Evolutionary conservation across 2,113 vertebrate genomes (phyloP).

Genomic region (Anguilla rostrata): DNA sequence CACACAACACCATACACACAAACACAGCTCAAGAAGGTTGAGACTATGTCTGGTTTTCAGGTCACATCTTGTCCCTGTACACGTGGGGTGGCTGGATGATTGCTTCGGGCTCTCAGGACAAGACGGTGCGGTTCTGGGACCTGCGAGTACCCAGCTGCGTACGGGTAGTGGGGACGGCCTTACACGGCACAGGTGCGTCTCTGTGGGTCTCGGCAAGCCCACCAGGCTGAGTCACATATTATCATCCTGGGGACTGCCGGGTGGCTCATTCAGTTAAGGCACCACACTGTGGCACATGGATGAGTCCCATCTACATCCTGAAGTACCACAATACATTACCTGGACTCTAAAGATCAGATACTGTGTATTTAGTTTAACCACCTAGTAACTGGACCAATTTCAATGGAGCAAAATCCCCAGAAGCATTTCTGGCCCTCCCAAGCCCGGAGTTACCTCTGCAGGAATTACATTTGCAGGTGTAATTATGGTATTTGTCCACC

Average conservation of each 20-base stretch:
- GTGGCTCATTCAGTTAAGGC: too few relatives aligned
- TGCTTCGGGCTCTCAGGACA: slow-evolving; percentile 95
- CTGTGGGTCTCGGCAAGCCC: neutral
- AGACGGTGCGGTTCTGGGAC: slow-evolving; percentile 98
- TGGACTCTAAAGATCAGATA: neutral
- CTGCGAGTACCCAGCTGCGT: slow-evolving; percentile 95
- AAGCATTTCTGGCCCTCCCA: neutral
- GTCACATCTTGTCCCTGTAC: slow-evolving; percentile 97
- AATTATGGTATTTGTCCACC: neutral
- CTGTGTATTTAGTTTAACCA: neutral
- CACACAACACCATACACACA: too few relatives aligned
- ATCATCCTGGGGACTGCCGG: too few relatives aligned
- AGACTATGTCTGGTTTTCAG: slow-evolving; percentile 56
- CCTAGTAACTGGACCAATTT: neutral
- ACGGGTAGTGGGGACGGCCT: slow-evolving; percentile 92
- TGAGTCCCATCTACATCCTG: too few relatives aligned
- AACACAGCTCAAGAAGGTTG: neutral
- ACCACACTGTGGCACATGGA: too few relatives aligned
- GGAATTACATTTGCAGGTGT: neutral
- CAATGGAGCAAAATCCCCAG: neutral
- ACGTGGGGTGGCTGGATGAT: slow-evolving; percentile 99
- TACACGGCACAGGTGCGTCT: slow-evolving; percentile 87
- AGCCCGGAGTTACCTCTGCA: neutral
- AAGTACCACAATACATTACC: too few relatives aligned
- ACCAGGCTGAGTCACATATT: too few relatives aligned